Evolutionary conservation across 2,888 invertebrate species (phyloP).

Genomic region (Capitulum mitella): DNA sequence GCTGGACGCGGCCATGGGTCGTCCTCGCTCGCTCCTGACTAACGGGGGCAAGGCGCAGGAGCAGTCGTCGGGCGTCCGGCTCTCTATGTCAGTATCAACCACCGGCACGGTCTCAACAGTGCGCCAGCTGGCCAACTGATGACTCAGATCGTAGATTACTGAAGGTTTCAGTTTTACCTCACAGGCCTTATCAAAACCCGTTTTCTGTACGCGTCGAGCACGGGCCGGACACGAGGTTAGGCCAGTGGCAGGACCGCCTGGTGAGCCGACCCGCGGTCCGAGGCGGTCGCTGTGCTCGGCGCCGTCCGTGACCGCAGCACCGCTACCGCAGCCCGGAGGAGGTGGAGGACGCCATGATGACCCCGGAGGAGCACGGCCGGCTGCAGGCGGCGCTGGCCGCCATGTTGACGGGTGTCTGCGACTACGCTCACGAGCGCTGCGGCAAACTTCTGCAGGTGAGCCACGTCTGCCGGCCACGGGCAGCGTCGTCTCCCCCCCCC

Average conservation of each 20-base stretch:
- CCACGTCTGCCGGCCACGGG: no score
- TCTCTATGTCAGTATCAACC: neutral
- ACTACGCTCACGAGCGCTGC: conserved; percentile 86
- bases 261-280: no score
- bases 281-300: neutral
- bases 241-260: no score
- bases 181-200: no score
- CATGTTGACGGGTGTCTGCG: conserved; percentile 71
- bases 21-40: conserved; percentile 28
- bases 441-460: conserved; percentile 72
- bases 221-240: no score
- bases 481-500: no score
- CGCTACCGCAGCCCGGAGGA: neutral
- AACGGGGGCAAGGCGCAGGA: neutral
- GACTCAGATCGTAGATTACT: no score
- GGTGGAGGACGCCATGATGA: conserved; percentile 53
- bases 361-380: conserved; percentile 58
- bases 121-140: no score
- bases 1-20: conserved; percentile 38
- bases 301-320: neutral
- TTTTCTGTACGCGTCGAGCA: no score
- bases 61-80: neutral
- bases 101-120: no score
- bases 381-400: conserved; percentile 66
- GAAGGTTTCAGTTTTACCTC: no score